Conservation (phyloP, 2,797 vertebrate genomes). For the Trichosurus vulpecula region DNA sequence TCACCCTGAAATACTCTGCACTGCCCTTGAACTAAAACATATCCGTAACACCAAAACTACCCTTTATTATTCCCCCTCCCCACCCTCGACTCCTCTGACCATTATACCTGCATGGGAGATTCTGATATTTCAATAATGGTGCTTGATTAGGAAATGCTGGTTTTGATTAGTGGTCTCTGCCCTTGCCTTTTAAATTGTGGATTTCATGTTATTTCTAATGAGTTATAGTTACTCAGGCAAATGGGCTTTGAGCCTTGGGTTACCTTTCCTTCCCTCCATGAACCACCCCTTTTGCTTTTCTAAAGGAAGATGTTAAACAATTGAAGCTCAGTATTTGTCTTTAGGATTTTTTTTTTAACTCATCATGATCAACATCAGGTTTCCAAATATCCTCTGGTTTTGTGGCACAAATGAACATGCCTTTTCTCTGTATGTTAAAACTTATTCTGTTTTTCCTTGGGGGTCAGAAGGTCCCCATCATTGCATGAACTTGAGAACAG, state of each 20-base stretch:
- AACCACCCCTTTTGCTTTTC: neutral
- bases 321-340: neutral
- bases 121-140: neutral
- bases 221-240: neutral
- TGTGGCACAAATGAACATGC: neutral
- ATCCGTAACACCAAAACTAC: neutral
- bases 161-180: neutral
- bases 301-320: neutral
- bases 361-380: neutral
- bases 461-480: neutral
- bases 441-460: neutral
- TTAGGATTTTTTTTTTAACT: neutral
- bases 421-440: neutral
- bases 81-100: neutral
- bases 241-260: neutral
- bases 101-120: neutral
- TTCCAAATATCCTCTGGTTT: neutral
- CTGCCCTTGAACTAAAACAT: neutral
- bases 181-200: neutral
- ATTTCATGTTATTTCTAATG: neutral
- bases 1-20: neutral
- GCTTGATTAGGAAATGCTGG: neutral
- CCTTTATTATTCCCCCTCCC: neutral
- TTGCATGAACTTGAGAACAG: neutral
- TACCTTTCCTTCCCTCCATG: neutral